Conservation (phyloP, 2,888 invertebrate genomes). For the Lycophotia porphyrea region DNA sequence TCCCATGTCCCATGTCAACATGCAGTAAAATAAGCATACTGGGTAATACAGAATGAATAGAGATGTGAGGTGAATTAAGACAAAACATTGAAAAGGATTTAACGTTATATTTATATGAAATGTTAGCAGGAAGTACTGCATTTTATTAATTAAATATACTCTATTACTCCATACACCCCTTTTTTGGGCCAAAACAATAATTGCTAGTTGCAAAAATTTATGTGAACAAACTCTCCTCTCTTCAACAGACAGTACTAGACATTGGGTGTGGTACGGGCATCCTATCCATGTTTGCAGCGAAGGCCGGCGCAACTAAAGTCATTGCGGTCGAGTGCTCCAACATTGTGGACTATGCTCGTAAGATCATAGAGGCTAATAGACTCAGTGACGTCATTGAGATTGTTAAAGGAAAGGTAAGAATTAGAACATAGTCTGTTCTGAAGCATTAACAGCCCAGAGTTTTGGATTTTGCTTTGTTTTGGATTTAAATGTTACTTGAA, state of each 20-base stretch:
- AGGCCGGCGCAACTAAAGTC: slow-evolving; percentile 98
- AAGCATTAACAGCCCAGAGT: not conserved
- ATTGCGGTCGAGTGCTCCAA: slow-evolving; percentile 99
- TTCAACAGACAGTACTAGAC: slow-evolving; percentile 94
- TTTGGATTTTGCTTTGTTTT: not conserved
- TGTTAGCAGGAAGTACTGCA: no score
- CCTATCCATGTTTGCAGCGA: slow-evolving; percentile 99
- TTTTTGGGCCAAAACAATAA: no score
- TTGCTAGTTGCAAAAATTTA: not conserved
- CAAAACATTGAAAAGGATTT: no score
- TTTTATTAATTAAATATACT: no score
- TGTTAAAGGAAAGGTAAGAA: slow-evolving; percentile 93
- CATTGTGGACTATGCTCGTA: slow-evolving; percentile 98
- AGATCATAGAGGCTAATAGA: slow-evolving; percentile 97
- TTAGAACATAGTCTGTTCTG: not conserved
- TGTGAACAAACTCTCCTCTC: slow-evolving; percentile 4
- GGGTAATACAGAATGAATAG: no score
- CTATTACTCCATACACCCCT: no score
- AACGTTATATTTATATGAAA: no score
- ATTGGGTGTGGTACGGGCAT: slow-evolving; percentile 99
- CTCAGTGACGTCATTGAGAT: slow-evolving; percentile 95
- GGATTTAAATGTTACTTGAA: not conserved
- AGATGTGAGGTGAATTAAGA: no score
- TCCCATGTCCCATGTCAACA: no score
- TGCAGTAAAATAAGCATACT: no score